Conservation (phyloP, 2,888 invertebrate genomes). For the Gastrophysa polygoni region DNA sequence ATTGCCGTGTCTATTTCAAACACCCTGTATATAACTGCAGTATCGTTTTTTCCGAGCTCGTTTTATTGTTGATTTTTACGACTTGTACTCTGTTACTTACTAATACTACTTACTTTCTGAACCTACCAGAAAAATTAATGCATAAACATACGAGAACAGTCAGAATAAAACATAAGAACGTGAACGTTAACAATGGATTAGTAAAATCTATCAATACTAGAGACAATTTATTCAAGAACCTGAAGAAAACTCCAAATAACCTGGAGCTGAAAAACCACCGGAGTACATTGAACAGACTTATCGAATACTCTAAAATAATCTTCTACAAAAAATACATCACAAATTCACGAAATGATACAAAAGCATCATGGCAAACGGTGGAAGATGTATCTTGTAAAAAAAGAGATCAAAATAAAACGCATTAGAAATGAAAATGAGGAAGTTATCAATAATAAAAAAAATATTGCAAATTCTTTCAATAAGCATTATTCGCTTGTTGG, state of each 20-base stretch:
- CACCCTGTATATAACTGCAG: too few species aligned
- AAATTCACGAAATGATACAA: too few species aligned
- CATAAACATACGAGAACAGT: conserved; percentile 1
- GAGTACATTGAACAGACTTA: not conserved
- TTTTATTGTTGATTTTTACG: too few species aligned
- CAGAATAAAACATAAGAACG: not conserved
- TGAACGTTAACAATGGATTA: conserved; percentile 1
- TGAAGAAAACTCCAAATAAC: not conserved
- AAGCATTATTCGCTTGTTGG: too few species aligned
- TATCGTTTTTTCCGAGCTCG: too few species aligned
- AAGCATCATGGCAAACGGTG: conserved; percentile 1
- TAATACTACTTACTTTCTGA: conserved; percentile 6
- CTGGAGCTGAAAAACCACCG: not conserved
- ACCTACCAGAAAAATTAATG: not conserved
- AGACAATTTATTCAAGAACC: not conserved
- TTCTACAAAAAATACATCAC: not conserved
- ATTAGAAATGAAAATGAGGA: too few species aligned
- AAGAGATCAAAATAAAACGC: too few species aligned
- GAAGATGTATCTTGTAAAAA: not conserved
- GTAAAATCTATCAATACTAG: too few species aligned
- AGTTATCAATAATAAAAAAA: too few species aligned
- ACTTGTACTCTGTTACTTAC: too few species aligned
- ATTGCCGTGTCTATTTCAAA: too few species aligned
- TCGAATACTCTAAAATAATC: not conserved
- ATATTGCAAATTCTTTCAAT: too few species aligned